phyloP scores from a whole-genome alignment of 2,888 invertebrate species.

The Mesodorylaimus sp. region DNA sequence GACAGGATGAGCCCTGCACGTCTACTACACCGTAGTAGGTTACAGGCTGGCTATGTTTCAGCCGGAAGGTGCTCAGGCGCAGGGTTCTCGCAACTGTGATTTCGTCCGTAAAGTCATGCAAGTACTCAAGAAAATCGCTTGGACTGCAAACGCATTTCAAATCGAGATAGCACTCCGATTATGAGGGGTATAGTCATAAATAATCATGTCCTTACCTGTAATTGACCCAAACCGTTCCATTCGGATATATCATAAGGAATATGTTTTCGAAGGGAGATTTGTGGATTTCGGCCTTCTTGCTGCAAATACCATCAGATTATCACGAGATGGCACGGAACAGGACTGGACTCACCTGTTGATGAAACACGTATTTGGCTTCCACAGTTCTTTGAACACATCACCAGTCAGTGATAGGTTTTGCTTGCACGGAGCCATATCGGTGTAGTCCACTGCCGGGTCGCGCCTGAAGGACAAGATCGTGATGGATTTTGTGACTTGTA shows the following conservation, averaged over 20 bases:
- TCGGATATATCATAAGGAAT: constrained; percentile 8
- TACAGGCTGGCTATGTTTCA: neutral
- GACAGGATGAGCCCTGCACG: neutral
- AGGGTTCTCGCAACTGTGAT: no score
- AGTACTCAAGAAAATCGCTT: no score
- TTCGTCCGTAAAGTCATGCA: no score
- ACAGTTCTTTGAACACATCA: constrained; percentile 7
- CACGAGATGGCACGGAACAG: no score
- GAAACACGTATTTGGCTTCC: constrained; percentile 8
- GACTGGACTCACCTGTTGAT: no score
- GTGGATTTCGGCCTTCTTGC: constrained; percentile 7
- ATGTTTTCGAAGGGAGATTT: constrained; percentile 7
- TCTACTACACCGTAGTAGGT: neutral
- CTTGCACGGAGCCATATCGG: constrained; percentile 20
- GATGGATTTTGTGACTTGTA: no score
- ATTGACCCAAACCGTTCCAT: constrained; percentile 9
- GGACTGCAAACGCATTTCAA: no score
- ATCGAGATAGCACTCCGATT: neutral
- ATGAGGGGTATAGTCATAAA: neutral
- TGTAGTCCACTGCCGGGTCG: neutral
- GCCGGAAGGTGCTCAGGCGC: neutral
- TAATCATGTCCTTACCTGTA: constrained; percentile 7
- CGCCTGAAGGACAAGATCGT: no score
- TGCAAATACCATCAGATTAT: no score
- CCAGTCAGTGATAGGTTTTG: constrained; percentile 22